These are phyloP conservation scores for Uromys caudimaculatus DNA, from an alignment of 2,797 vertebrate species.

Conservation along the genomic window DNA sequence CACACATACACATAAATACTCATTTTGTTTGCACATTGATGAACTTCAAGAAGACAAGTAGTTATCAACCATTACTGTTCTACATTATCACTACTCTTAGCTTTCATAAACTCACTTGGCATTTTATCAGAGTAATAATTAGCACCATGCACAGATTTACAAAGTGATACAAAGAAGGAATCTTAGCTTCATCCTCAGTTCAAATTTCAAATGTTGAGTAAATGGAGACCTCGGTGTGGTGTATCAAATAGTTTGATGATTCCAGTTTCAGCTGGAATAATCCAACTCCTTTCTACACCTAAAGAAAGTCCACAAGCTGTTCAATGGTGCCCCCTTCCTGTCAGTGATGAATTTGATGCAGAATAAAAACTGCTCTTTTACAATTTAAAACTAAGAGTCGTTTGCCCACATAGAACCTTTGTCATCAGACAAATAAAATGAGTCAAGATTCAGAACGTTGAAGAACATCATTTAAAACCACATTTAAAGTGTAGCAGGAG, in stretches of 20 bases:
- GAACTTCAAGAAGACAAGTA: not conserved
- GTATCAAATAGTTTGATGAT: conserved; percentile 6
- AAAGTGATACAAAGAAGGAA: not conserved
- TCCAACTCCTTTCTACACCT: not conserved
- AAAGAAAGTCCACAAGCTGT: conserved; percentile 85
- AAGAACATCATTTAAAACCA: not conserved
- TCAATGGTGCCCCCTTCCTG: conserved; percentile 93
- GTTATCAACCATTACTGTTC: not conserved
- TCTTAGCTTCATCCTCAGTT: conserved; percentile 4
- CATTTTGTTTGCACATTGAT: not conserved
- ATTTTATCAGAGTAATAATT: conserved; percentile 29
- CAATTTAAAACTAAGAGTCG: not conserved
- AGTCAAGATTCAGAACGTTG: not conserved
- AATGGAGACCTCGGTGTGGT: not conserved
- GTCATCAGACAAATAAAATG: not conserved
- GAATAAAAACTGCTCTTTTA: not conserved
- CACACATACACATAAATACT: not conserved
- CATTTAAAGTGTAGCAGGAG: not conserved
- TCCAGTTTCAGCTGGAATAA: conserved; percentile 48
- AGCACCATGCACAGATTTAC: not conserved
- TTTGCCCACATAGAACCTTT: not conserved
- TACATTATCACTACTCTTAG: conserved; percentile 9
- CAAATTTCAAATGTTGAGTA: conserved; percentile 52
- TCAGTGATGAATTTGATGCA: conserved; percentile 35
- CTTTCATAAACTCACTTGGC: conserved; percentile 8